Evolutionary conservation across 2,888 invertebrate genomes (phyloP), one percentile per base, ranked within the genome.

Genomic region (Agrochola macilenta): DNA sequence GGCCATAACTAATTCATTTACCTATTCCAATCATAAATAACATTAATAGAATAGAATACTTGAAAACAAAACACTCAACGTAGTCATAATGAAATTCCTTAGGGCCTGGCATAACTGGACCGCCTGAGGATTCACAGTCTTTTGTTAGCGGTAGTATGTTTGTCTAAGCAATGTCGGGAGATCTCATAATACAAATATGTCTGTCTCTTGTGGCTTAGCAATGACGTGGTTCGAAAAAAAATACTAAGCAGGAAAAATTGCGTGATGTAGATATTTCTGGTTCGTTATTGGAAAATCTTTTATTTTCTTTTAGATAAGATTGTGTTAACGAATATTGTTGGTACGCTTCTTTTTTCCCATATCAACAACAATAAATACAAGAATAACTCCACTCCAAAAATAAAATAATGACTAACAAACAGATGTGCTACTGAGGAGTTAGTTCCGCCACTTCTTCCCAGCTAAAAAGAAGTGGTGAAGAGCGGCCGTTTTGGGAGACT

Each of bases 101-200:
- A 58, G 65, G 11, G 72, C 20, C 76, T 78, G 20, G 30, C 71
- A 39, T 70, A 39, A 63, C 58, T 58, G 43, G 12, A 68, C 23
- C 14, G 75, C 80, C 78, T 58, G 14, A 66, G 87, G 85, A 81
- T 64, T 74, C 54, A 60, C 14, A 58, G 75, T 66, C 78, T 77
- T 82, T 85, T 85, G 87, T 86, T 74, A 69, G 78, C 39, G 20
- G 60, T 46, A 49, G 71, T 65, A 79, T 80, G 69, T 80, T 83
- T 83, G 52, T 61, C n/a, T 74, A 72, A 71, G 66, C 35, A 71
- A 78, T 77, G 54, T 60, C 54, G n/a, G 52, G 73, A 70, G 69
- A 73, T 46, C 64, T 82, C 70, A n/a, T 76, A 78, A 66, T n/a
- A 87, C 60, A 74, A 78, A 86, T 74, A 78, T 61, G 49, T 54